Conservation (phyloP, 2,888 invertebrate genomes). For the Agriotes lineatus region DNA sequence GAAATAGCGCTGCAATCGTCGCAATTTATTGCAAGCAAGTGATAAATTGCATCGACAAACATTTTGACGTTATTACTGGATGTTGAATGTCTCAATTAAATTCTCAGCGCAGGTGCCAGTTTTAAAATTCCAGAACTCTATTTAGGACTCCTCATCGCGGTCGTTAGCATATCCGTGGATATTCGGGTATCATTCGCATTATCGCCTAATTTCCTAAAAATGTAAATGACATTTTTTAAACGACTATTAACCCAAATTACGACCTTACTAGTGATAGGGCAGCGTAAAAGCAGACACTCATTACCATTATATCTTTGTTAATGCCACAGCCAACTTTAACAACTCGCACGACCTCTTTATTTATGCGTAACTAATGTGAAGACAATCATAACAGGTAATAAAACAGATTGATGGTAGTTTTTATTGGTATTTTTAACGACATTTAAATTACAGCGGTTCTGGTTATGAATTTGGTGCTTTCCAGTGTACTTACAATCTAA, state of each 20-base stretch:
- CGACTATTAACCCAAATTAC: slow-evolving; percentile 2
- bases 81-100: slow-evolving; percentile 35
- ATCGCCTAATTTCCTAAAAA: slow-evolving; percentile 6
- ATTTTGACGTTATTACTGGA: slow-evolving; percentile 33
- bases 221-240: slow-evolving; percentile 16
- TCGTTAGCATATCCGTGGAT: slow-evolving; percentile 15
- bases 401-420: neutral
- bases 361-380: neutral
- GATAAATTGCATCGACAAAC: slow-evolving; percentile 33
- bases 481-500: no score
- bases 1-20: slow-evolving; percentile 31
- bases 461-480: no score
- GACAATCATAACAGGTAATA: neutral
- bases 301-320: slow-evolving; percentile 3
- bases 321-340: neutral
- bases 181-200: slow-evolving; percentile 10
- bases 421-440: no score
- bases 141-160: neutral
- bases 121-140: slow-evolving; percentile 16
- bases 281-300: neutral
- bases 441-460: no score
- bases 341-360: neutral
- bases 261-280: neutral
- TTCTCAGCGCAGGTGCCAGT: slow-evolving; percentile 17
- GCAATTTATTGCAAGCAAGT: slow-evolving; percentile 32